Conservation (phyloP, 37 sponge, comb jelly and placozoan genomes). For the Beroe forskalii region DNA sequence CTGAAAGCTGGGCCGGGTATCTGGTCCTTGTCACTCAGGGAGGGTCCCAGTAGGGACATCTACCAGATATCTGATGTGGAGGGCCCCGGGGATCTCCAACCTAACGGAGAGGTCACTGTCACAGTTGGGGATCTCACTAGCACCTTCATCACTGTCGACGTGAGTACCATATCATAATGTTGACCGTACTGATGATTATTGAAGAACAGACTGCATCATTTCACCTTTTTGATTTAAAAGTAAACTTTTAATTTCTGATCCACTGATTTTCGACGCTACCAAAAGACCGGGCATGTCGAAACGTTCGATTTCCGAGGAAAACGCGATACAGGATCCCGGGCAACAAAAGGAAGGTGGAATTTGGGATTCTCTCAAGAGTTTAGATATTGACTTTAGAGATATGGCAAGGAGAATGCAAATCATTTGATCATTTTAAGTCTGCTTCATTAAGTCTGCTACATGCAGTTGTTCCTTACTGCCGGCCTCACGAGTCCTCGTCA, state of each 20-base stretch:
- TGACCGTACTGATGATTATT: no score
- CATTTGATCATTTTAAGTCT: no score
- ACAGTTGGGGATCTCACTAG: slow-evolving; percentile 57
- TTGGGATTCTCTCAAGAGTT: slow-evolving; percentile 73
- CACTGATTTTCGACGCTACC: slow-evolving; percentile 27
- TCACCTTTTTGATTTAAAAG: no score
- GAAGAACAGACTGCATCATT: no score
- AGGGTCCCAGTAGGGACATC: slow-evolving; percentile 77
- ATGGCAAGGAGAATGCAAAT: no score
- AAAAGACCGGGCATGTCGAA: slow-evolving; percentile 76
- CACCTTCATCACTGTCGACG: slow-evolving; percentile 61
- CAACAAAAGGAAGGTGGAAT: slow-evolving; percentile 65
- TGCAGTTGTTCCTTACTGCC: no score
- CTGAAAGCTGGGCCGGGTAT: slow-evolving; percentile 86
- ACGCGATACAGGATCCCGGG: neutral
- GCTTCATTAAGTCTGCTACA: no score
- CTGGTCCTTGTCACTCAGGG: slow-evolving; percentile 81
- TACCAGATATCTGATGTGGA: slow-evolving; percentile 75
- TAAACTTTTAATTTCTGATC: no score
- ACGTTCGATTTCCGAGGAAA: slow-evolving; percentile 5
- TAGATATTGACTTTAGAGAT: no score
- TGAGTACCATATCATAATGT: neutral
- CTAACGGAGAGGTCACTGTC: neutral
- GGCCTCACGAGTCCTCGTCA: no score
- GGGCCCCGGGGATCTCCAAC: slow-evolving; percentile 33